A percentile compares a stretch with the other conserved stretches of the same genome.
phyloP scores from a whole-genome alignment of 2,797 vertebrate genomes.

The Rhinophrynus dorsalis region DNA sequence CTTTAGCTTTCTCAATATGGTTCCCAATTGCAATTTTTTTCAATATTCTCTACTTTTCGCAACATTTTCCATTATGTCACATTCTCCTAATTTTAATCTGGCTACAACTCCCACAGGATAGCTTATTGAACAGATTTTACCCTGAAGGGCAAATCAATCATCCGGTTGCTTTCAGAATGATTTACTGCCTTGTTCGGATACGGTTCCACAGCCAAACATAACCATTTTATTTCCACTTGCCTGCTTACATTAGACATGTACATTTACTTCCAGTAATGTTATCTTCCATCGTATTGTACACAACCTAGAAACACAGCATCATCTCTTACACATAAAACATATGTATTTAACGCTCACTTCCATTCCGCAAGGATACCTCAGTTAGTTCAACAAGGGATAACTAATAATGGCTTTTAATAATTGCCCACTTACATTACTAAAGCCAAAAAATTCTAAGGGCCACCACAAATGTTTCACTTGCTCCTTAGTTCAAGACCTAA shows the following conservation, averaged over 20 bases:
- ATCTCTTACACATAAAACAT: too few relatives aligned
- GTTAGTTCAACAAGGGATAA: too few relatives aligned
- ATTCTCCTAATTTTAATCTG: slow-evolving; percentile 4
- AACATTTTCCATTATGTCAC: slow-evolving; percentile 9
- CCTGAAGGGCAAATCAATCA: slow-evolving; percentile 41
- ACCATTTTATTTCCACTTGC: background rate
- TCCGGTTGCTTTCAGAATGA: background rate
- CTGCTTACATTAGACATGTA: background rate
- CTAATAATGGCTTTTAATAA: too few relatives aligned
- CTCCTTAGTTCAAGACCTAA: too few relatives aligned
- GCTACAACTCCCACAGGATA: slow-evolving; percentile 13
- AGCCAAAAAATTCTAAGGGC: too few relatives aligned
- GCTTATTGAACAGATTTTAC: slow-evolving; percentile 32
- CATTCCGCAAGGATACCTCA: too few relatives aligned
- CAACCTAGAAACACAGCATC: too few relatives aligned
- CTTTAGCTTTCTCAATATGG: too few relatives aligned
- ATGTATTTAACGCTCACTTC: too few relatives aligned
- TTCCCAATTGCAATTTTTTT: background rate
- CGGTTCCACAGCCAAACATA: background rate
- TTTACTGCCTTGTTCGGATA: slow-evolving; percentile 15
- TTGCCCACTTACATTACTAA: too few relatives aligned
- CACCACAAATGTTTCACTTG: too few relatives aligned
- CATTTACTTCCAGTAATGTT: background rate
- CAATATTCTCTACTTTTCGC: slow-evolving; percentile 11
- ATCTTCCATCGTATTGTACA: too few relatives aligned